Base-by-base conservation (phyloP, 2,888 invertebrate species). In the Drosophila buzzatii region DNA sequence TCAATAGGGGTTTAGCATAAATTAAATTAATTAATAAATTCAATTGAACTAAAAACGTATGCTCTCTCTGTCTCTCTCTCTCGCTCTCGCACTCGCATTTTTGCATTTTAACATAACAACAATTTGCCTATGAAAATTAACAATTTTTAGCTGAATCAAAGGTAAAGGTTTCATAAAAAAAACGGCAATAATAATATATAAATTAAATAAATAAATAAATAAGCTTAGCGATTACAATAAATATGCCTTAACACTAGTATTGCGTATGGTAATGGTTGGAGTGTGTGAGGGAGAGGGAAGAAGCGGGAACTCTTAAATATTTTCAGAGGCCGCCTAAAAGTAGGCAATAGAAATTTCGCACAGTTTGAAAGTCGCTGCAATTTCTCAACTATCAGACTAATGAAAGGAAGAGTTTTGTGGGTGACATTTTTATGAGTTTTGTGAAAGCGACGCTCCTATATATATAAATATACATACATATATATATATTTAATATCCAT, bases 31-130 rank as follows among this genome's bases (percentile, higher is more conserved):
- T 82, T 81, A 80, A 76, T 81, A 85, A 87, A 87, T 91, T 91
- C 87, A 91, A 91, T 91, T 90, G 79, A 91, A 90, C 91, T 90
- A 91, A 90, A 90, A 90, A 90, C 89, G 86, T 80, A 86, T 81
- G 74, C 82, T 79, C 63, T 75, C 60, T 59, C 63, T 41, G 39
- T 16, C 79, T 81, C 56, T 79, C 59, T 56, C 69, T 59, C 62
- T 45, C 62, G 59, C 73, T 56, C 58, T 37, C 44, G 12, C 51
- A 47, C 14, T 35, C 47, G 10, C 55, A 52, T 66, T 73, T 57
- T 62, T 55, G 61, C 70, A 73, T 72, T 81, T 76, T 72, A 86
- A 87, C 77, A 87, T 89, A 88, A 87, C 88, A 90, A 90, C 89
- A 87, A 85, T 89, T 87, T 89, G 88, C 79, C 88, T 90, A 83